Evolutionary conservation across 1,140 invertebrate genomes (phyloP).

Genomic region (Bombyx mandarina): DNA sequence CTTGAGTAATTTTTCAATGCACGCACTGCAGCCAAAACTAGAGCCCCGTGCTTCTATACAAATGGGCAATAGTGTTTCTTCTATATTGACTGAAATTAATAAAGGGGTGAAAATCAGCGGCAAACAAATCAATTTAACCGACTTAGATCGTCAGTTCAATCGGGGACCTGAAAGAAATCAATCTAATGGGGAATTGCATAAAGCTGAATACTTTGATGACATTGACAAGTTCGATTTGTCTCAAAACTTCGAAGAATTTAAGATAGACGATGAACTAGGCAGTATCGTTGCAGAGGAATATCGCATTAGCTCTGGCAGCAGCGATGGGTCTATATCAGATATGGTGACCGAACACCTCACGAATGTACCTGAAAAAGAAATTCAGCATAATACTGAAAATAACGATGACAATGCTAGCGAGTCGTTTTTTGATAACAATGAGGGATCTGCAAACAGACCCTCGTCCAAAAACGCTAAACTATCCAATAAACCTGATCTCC

Average conservation of each 20-base stretch:
- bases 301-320: conserved; percentile 70
- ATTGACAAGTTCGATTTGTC: conserved; percentile 77
- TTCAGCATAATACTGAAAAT: conserved; percentile 29
- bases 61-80: conserved; percentile 74
- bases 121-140: conserved; percentile 59
- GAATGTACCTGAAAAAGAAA: conserved; percentile 45
- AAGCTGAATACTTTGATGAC: conserved; percentile 60
- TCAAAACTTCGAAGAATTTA: conserved; percentile 86
- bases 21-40: conserved; percentile 57
- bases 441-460: conserved; percentile 28
- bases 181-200: conserved; percentile 37
- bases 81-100: conserved; percentile 73
- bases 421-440: conserved; percentile 43
- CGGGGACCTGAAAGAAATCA: conserved; percentile 36
- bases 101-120: conserved; percentile 56
- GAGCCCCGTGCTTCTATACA: conserved; percentile 67
- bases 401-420: conserved; percentile 31
- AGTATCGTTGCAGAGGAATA: conserved; percentile 71
- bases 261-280: conserved; percentile 82
- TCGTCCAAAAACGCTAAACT: conserved; percentile 55
- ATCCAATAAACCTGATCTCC: conserved; percentile 68
- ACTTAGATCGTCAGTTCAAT: conserved; percentile 59
- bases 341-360: conserved; percentile 59
- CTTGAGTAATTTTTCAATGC: conserved; percentile 52
- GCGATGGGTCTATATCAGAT: conserved; percentile 74